These are phyloP conservation scores for Buceros bicornis DNA, from an alignment of 2,797 vertebrate genomes.

Conservation along the genomic window DNA sequence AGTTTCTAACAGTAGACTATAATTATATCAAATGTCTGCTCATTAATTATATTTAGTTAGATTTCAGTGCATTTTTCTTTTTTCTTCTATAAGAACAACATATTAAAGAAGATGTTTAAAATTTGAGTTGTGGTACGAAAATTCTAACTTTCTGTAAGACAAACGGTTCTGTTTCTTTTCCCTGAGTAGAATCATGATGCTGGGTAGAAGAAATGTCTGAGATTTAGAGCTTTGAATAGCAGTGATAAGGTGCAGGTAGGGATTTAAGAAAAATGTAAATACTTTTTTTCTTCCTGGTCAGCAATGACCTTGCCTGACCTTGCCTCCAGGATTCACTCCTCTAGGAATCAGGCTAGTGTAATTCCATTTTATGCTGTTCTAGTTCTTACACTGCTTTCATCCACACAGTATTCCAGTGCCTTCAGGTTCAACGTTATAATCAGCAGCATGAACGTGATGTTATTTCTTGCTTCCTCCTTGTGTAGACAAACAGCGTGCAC, in stretches of 20 bases:
- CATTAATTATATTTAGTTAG: not conserved
- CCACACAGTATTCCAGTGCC: not conserved
- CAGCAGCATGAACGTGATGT: not conserved
- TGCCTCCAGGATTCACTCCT: not conserved
- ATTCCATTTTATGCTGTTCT: constrained; percentile 15
- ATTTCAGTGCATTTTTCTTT: not conserved
- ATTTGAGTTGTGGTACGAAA: not conserved
- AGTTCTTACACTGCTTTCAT: not conserved
- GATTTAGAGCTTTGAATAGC: not conserved
- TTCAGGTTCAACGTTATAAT: not conserved
- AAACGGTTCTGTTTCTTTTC: not conserved
- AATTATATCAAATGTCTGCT: not conserved
- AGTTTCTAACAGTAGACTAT: not conserved
- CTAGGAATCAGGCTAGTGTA: not conserved
- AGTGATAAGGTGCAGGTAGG: not conserved
- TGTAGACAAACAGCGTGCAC: not conserved
- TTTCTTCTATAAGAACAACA: not conserved
- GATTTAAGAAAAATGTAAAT: not conserved
- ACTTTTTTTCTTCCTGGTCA: not conserved
- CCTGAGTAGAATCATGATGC: not conserved
- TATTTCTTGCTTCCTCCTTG: not conserved
- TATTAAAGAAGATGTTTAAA: not conserved
- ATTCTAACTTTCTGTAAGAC: not conserved
- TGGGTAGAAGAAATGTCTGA: not conserved
- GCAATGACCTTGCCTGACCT: not conserved